Base-by-base conservation (phyloP, 2,888 invertebrate species). In the Temnothorax rugatulus region DNA sequence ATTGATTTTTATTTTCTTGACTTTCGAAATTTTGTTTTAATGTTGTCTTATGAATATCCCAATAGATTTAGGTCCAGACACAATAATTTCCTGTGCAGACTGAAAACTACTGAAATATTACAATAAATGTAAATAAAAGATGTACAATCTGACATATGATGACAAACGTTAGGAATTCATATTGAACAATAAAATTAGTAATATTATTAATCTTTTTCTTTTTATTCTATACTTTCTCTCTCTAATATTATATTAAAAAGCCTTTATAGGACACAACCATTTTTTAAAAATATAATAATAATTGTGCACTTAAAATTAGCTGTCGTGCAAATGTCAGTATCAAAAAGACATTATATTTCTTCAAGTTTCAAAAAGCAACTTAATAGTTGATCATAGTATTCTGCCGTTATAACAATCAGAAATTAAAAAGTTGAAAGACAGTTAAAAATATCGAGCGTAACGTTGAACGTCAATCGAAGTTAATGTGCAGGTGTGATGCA, bases 391-490 rank as follows among this genome's bases (percentile, higher is more conserved):
- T 44, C 1, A 21, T 7, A 38, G 2, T 44, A 34, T 2, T 21
- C 9, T 38, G n/a, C 11, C 5, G 50, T 64, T 41, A 44, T 44
- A 29, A 34, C 54, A 68, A 54, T 50, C 18, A 29, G 25, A 69
- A 79, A 9, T 69, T 44, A 9, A 47, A 18, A 47, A 18, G 11
- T 47, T 59, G 2, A 15, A 29, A 29, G 34, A 75, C 47, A 61
- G 2, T n/a, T 79, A 34, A 47, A 57, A 69, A 69, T 29, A 54
- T 66, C 41, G 25, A 29, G 25, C 18, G 11, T 61, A 41, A 68
- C n/a, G 15, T 77, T 77, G 41, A 15, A 77, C 38, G 41, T 66
- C 52, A 76, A 76, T 76, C 68, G 15, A 13, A 47, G 11, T 15
- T 57, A 21, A 79, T 7, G n/a, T 21, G 69, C 69, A 69, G 69